Evolutionary conservation across 2,888 invertebrate genomes (phyloP), one percentile per base, ranked within the genome.

Genomic region (Matsumyia berberina): DNA sequence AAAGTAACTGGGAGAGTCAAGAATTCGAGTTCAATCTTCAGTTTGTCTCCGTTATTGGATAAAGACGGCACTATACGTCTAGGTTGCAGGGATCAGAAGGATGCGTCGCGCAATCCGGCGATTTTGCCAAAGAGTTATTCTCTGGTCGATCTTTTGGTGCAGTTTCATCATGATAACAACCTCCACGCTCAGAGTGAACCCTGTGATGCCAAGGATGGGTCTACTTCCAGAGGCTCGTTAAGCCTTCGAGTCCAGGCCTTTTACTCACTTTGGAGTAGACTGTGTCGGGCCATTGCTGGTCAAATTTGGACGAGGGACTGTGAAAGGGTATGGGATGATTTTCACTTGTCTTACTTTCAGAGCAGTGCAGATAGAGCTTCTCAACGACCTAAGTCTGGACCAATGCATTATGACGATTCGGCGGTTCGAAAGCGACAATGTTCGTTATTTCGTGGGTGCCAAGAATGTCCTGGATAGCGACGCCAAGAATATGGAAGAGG

Each of bases 321-420:
- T 33, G 7, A 31, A 53, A 7, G n/a, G 53, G 5, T 53, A 53
- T 33, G 53, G 53, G 1, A 53, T 53, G 53, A 53, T 53, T 8
- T 53, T 53, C 15, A 51, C 12, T n/a, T 53, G 31, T 12, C 31
- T 53, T 7, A 53, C 31, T 3, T 53, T 53, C 8, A 3, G 15
- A 12, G 33, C 33, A 2, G 29, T 33, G 4, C 53, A 55, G n/a
- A n/a, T n/a, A n/a, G n/a, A n/a, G n/a, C n/a, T n/a, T n/a, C n/a
- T n/a, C n/a, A n/a, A n/a, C n/a, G n/a, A n/a, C n/a, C n/a, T n/a
- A n/a, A n/a, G n/a, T n/a, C n/a, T n/a, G n/a, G n/a, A n/a, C n/a
- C n/a, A n/a, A n/a, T n/a, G n/a, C n/a, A n/a, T n/a, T n/a, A n/a
- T n/a, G n/a, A n/a, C n/a, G n/a, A n/a, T n/a, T n/a, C n/a, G n/a